These are phyloP conservation scores for Sitta carolinensis DNA, from an alignment of 2,797 vertebrate genomes.

Conservation along the genomic window DNA sequence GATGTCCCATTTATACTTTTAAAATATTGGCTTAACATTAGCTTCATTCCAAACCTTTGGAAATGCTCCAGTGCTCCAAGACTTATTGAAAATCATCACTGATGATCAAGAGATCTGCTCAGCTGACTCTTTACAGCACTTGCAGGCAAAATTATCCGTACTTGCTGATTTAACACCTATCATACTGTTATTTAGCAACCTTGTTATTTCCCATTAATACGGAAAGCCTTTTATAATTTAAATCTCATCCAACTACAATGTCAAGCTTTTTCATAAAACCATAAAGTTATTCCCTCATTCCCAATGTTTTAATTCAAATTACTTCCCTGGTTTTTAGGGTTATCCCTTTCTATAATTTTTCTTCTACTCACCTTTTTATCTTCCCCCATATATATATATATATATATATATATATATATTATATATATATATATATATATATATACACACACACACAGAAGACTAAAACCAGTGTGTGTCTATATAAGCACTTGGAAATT, in stretches of 20 bases:
- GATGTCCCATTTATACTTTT: slow-evolving; percentile 59
- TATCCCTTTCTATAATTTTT: background rate
- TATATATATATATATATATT: no score
- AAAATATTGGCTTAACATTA: slow-evolving; percentile 61
- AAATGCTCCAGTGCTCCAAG: slow-evolving; percentile 28
- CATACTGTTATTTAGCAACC: slow-evolving; percentile 16
- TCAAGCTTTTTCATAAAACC: background rate
- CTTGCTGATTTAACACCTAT: slow-evolving; percentile 17
- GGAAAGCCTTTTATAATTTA: background rate
- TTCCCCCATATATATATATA: background rate
- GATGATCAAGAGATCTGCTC: slow-evolving; percentile 44
- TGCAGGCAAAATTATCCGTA: slow-evolving; percentile 11
- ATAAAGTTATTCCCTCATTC: background rate
- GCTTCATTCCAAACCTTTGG: slow-evolving; percentile 36
- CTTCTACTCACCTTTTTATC: background rate
- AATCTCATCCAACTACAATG: background rate
- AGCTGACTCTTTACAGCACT: slow-evolving; percentile 7
- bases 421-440: no score
- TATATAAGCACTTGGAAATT: background rate
- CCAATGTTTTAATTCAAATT: background rate
- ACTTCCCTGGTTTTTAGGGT: background rate
- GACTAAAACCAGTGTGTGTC: no score
- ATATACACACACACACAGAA: no score
- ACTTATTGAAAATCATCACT: slow-evolving; percentile 41
- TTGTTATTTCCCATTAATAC: slow-evolving; percentile 6